Evolutionary conservation across 1,140 invertebrate genomes (phyloP), one percentile per base, ranked within the genome.

Genomic region (Ridgeia piscesae): DNA sequence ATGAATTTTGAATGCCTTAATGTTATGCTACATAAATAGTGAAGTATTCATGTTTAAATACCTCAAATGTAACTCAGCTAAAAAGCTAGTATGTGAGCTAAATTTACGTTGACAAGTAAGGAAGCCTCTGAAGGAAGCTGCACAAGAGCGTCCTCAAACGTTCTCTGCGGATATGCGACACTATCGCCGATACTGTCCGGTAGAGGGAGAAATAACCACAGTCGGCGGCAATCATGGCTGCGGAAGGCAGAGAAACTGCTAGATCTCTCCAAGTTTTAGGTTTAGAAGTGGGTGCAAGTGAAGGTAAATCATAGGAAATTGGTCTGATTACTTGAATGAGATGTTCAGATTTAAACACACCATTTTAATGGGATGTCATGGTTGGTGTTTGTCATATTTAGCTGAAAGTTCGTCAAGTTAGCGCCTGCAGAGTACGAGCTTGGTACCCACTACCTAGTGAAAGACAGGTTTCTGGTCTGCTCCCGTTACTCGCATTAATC

Each of bases 141-240:
- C 27, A 31, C 58, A 21, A 21, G 8, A 77, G 58, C 58, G 58
- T 21, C 58, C 58, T 77, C 58, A 77, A 77, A 9, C 58, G 58
- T 77, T 77, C 27, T 27, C 2, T 77, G 58, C 58, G 58, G 17
- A 11, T 77, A 21, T 77, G 58, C 17, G 58, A 31, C 58, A 77
- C n/a, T n/a, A n/a, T n/a, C n/a, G n/a, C n/a, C n/a, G n/a, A n/a
- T n/a, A n/a, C 58, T 77, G 58, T 77, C 58, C 58, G 58, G 2
- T 31, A 77, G 58, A 77, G 58, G 58, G 58, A 77, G 58, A 77
- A 77, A 77, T 77, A 77, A 77, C 58, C 58, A 77, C 58, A 77
- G 58, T 77, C 58, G 58, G 58, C 58, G 58, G 58, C 58, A 77
- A 77, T 77, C 58, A 77, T 77, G 58, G 58, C 58, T 21, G 58